These are phyloP conservation scores for Ernsta delagoae DNA, from an alignment of 2,888 invertebrate genomes.

Conservation along the genomic window DNA sequence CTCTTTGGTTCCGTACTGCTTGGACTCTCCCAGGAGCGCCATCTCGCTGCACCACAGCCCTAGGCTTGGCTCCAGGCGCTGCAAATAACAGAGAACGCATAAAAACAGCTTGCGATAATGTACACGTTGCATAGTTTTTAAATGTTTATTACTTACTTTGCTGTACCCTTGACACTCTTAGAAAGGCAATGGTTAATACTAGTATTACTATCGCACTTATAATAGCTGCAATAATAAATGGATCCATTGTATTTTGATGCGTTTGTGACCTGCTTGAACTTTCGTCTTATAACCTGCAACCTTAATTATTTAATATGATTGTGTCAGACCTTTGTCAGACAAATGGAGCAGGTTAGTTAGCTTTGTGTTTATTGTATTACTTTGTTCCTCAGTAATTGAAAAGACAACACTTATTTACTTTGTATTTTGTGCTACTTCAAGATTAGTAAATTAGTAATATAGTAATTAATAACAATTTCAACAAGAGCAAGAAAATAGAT, in stretches of 20 bases:
- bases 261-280: constrained; percentile 1
- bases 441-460: too few species aligned
- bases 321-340: too few species aligned
- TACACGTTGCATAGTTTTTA: neutral
- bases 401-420: too few species aligned
- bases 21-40: constrained; percentile 88
- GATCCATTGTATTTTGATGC: constrained; percentile 60
- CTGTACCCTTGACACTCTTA: constrained; percentile 63
- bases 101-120: neutral
- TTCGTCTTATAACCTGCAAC: too few species aligned
- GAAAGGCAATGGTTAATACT: constrained; percentile 63
- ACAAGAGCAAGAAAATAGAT: too few species aligned
- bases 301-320: too few species aligned
- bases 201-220: constrained; percentile 71
- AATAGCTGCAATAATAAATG: constrained; percentile 74
- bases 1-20: constrained; percentile 89
- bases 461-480: too few species aligned
- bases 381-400: too few species aligned
- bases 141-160: constrained; percentile 47
- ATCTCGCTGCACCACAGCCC: constrained; percentile 74
- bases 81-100: constrained; percentile 13
- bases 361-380: too few species aligned
- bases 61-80: constrained; percentile 64
- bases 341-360: too few species aligned
- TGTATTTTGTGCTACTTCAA: too few species aligned